Conservation (phyloP, 2,113 vertebrate genomes). For the Oxygymnocypris stewartii region DNA sequence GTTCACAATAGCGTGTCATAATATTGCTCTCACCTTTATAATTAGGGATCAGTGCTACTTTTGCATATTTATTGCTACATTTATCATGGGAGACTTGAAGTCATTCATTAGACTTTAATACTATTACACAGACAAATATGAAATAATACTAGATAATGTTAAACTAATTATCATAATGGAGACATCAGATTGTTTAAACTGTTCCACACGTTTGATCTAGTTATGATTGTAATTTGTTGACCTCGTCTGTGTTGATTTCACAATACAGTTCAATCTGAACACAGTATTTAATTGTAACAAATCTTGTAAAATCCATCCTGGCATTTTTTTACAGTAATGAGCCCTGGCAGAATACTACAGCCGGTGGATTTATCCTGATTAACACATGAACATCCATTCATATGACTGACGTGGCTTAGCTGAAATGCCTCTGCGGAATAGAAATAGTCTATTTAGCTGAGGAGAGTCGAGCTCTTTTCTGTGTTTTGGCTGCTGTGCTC, state of each 20-base stretch:
- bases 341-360: neutral
- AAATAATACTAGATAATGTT: neutral
- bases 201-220: neutral
- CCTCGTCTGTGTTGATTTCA: neutral
- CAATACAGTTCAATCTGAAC: neutral
- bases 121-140: neutral
- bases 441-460: neutral
- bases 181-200: neutral
- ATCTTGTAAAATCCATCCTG: neutral
- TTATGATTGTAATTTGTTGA: neutral
- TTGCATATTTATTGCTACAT: too few relatives aligned
- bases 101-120: neutral
- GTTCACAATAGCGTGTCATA: too few relatives aligned
- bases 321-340: slow-evolving; percentile 33
- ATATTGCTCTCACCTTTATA: too few relatives aligned
- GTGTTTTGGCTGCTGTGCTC: slow-evolving; percentile 1
- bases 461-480: neutral
- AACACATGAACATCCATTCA: slow-evolving; percentile 7
- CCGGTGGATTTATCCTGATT: slow-evolving; percentile 21
- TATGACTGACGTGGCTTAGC: slow-evolving; percentile 13
- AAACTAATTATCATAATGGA: neutral
- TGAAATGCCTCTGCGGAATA: neutral
- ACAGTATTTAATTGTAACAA: neutral
- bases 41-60: too few relatives aligned
- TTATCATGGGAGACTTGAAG: neutral